Percentiles rank a stretch among this genome's conserved stretches.
Conservation (phyloP, 1,140 invertebrate genomes). For the Lysiphlebus fabarum region DNA sequence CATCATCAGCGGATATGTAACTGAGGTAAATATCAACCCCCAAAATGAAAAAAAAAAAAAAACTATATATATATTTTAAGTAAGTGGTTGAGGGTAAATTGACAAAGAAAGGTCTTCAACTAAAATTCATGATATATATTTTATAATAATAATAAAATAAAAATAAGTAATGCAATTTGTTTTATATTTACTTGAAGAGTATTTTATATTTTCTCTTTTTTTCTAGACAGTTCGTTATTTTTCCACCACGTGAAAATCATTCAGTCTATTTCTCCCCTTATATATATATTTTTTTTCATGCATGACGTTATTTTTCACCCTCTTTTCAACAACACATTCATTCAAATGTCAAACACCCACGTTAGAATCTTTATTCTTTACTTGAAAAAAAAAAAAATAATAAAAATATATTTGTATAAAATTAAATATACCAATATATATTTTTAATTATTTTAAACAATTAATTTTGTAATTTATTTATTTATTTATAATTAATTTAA, state of each 20-base stretch:
- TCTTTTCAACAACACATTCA: conserved; percentile 15
- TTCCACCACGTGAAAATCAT: conserved; percentile 23
- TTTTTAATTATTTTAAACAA: background rate
- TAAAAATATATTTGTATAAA: too few relatives aligned
- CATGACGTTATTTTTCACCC: background rate
- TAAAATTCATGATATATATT: background rate
- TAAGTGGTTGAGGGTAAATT: background rate
- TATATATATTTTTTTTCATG: background rate
- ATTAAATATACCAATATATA: background rate
- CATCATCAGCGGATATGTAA: conserved; percentile 15
- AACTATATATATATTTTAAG: background rate
- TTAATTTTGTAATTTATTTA: background rate
- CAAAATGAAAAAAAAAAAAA: conserved; percentile 16
- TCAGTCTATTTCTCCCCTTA: conserved; percentile 10
- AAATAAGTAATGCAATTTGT: background rate
- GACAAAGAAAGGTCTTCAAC: background rate
- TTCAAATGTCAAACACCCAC: conserved; percentile 13
- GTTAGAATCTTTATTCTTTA: too few relatives aligned
- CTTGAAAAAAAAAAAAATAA: too few relatives aligned
- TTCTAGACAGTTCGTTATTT: conserved; percentile 16
- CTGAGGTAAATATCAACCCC: conserved; percentile 21
- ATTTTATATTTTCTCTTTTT: too few relatives aligned
- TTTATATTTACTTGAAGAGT: too few relatives aligned
- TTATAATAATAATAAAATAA: conserved; percentile 8
- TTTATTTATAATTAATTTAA: conserved; percentile 1